Evolutionary conservation across 2,888 invertebrate species (phyloP).

Genomic region (Orthosia incerta): DNA sequence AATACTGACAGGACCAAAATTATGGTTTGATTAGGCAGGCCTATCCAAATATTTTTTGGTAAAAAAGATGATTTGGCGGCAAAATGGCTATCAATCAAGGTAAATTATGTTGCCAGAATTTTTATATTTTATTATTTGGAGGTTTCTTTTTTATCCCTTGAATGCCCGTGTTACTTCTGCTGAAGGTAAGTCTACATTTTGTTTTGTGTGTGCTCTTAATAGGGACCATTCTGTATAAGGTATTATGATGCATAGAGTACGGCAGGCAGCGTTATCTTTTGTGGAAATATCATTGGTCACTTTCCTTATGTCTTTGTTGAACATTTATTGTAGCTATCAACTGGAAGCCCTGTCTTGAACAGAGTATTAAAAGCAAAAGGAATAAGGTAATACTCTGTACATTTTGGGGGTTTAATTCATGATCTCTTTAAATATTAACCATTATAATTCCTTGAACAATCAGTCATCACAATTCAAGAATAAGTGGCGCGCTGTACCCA

Average conservation of each 20-base stretch:
- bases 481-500: not conserved
- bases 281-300: too few relatives aligned
- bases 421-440: not conserved
- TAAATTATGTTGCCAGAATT: not conserved
- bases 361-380: too few relatives aligned
- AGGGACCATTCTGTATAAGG: too few relatives aligned
- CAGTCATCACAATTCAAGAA: not conserved
- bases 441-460: not conserved
- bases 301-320: not conserved
- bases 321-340: not conserved
- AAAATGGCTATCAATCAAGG: not conserved
- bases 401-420: too few relatives aligned
- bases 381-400: too few relatives aligned
- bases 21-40: slow-evolving; percentile 8
- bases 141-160: not conserved
- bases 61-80: not conserved
- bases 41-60: slow-evolving; percentile 1
- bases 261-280: not conserved
- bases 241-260: too few relatives aligned
- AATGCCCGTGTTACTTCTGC: too few relatives aligned
- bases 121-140: not conserved
- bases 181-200: too few relatives aligned
- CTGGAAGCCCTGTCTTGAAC: too few relatives aligned
- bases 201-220: too few relatives aligned
- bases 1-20: slow-evolving; percentile 21